Base-by-base conservation (phyloP, 1,140 invertebrate genomes). In the Sitophilus oryzae region DNA sequence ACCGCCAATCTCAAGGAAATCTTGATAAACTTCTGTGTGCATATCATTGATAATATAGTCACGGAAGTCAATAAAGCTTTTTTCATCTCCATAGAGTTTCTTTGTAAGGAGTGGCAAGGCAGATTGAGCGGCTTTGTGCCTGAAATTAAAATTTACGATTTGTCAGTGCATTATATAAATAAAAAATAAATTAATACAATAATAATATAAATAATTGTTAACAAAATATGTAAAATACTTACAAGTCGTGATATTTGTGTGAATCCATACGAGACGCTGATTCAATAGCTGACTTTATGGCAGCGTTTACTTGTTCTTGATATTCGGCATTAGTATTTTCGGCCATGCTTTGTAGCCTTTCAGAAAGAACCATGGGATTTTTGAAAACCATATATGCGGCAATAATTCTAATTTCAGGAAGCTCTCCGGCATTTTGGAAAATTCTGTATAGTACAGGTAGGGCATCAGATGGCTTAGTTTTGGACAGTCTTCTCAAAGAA, bases 261-360 rank as follows among this genome's bases (percentile, higher is more conserved):
- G 58, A 65, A 20, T 67, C 63, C 5, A 79, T 60, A 22, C 71
- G 11, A 49, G 81, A 73, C 16, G 77, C 75, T 35, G 62, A 65
- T 63, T 72, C 45, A 36, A 88, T 81, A 11, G 70, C 66, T 25
- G 79, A 77, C 61, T 82, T 79, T 9, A 86, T 76, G 2, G 75
- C 77, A 36, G 80, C 73, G 49, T 76, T 79, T 0, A 88, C 83
- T 20, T 85, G 75, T 18, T 74, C 70, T 61, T 74, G 80, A 0
- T 69, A 70, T 60, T 88, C 85, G 23, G 74, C 66, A 52, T 83
- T 77, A 2, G 83, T 86, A 65, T 77, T 79, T 57, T 79, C 62
- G 37, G 85, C 85, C 78, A 88, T 83, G 35, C 76, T 72, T 69
- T 83, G 80, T 59, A 87, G 77, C 75, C 85, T 82, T 5, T 66